Conservation (phyloP, 2,113 vertebrate species). For the Chloroceryle aenea region DNA sequence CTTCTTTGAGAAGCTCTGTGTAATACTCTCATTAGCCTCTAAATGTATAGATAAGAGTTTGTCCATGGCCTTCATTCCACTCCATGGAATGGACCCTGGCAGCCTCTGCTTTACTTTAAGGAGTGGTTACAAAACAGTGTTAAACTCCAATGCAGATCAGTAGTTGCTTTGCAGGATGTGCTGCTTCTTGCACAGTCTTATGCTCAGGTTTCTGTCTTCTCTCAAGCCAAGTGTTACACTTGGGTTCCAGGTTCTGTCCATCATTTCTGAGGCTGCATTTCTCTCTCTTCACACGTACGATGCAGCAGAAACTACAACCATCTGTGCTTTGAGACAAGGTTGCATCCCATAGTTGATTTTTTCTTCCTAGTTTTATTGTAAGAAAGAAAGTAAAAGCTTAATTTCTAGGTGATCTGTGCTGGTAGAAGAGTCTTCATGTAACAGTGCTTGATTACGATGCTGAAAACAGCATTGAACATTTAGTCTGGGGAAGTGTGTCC, state of each 20-base stretch:
- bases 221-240: not conserved
- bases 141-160: not conserved
- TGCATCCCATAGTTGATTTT: not conserved
- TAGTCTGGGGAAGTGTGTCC: not conserved
- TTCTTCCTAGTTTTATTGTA: not conserved
- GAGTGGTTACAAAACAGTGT: not conserved
- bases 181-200: not conserved
- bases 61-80: not conserved
- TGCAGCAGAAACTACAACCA: not conserved
- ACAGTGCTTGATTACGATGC: not conserved
- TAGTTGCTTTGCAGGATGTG: not conserved
- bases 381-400: not conserved
- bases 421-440: not conserved
- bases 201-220: not conserved
- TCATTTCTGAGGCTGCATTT: not conserved
- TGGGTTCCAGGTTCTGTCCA: not conserved
- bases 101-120: not conserved
- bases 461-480: not conserved
- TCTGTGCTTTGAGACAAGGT: not conserved
- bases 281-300: accelerated
- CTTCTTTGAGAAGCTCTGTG: not conserved
- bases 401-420: not conserved
- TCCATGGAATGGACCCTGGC: not conserved
- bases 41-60: no score
- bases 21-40: no score